Evolutionary conservation across 2,888 invertebrate species (phyloP).

Genomic region (Drosophila imparisetae): DNA sequence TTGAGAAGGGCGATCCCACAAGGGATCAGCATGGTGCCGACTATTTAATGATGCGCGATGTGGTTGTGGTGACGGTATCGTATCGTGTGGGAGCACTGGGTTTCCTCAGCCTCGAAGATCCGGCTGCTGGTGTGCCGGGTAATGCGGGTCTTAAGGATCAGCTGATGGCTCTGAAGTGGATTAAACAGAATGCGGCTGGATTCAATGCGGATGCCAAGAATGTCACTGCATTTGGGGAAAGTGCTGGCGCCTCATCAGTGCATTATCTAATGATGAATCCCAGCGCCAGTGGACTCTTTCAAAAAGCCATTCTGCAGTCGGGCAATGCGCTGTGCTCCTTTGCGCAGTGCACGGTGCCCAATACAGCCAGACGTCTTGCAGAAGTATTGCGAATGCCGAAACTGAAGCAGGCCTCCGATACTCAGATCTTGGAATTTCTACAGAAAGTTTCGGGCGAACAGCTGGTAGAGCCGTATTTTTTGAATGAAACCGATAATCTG

Average conservation of each 20-base stretch:
- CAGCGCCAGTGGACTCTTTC: slow-evolving; percentile 83
- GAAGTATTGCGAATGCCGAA: slow-evolving; percentile 67
- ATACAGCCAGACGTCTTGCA: slow-evolving; percentile 77
- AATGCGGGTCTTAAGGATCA: slow-evolving; percentile 86
- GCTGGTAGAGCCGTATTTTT: slow-evolving; percentile 67
- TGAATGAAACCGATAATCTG: slow-evolving; percentile 73
- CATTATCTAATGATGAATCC: slow-evolving; percentile 85
- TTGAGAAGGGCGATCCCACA: slow-evolving; percentile 84
- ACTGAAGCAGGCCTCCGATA: slow-evolving; percentile 69
- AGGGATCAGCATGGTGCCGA: slow-evolving; percentile 83
- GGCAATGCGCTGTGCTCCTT: slow-evolving; percentile 79
- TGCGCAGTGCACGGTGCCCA: slow-evolving; percentile 65
- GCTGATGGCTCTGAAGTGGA: slow-evolving; percentile 85
- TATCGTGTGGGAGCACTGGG: slow-evolving; percentile 85
- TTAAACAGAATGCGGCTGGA: slow-evolving; percentile 83
- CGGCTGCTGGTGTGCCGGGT: slow-evolving; percentile 85
- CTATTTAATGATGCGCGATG: slow-evolving; percentile 84
- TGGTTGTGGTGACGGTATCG: slow-evolving; percentile 85
- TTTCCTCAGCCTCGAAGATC: slow-evolving; percentile 85
- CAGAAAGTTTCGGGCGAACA: slow-evolving; percentile 58
- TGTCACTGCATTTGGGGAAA: slow-evolving; percentile 86
- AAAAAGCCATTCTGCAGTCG: slow-evolving; percentile 82
- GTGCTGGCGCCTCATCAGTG: slow-evolving; percentile 85
- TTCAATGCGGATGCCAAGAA: slow-evolving; percentile 86
- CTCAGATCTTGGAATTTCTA: slow-evolving; percentile 60